Conservation (phyloP, 2,888 invertebrate genomes). For the Drosophila kuntzei region DNA sequence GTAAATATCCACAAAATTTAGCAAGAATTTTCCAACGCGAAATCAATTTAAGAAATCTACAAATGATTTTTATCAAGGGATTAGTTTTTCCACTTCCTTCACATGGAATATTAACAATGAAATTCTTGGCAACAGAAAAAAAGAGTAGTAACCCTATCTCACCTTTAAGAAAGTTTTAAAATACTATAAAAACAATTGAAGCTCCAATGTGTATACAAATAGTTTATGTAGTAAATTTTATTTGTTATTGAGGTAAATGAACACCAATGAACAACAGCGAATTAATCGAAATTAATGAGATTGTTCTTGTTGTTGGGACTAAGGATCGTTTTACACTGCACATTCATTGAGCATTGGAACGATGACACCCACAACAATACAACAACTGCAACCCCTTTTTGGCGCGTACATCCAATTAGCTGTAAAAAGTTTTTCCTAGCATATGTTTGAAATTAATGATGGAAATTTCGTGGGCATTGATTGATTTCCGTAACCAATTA, state of each 20-base stretch:
- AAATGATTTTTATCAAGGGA: conserved; percentile 58
- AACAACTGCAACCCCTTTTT: conserved; percentile 44
- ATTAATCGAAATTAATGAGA: conserved; percentile 73
- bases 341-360: conserved; percentile 35
- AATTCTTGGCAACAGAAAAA: conserved; percentile 30
- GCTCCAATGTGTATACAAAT: conserved; percentile 50
- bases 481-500: conserved; percentile 66
- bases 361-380: conserved; percentile 17
- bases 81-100: conserved; percentile 32
- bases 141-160: conserved; percentile 40
- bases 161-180: conserved; percentile 15
- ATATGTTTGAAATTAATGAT: conserved; percentile 66
- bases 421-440: conserved; percentile 59
- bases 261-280: conserved; percentile 48
- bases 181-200: conserved; percentile 48
- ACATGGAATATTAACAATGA: conserved; percentile 31
- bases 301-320: conserved; percentile 34
- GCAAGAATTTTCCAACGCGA: conserved; percentile 35
- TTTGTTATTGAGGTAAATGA: conserved; percentile 51
- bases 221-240: conserved; percentile 48
- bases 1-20: conserved; percentile 20
- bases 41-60: conserved; percentile 51
- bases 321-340: conserved; percentile 55
- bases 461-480: conserved; percentile 45
- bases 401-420: conserved; percentile 65